Base-by-base conservation (phyloP, 2,888 invertebrate species). In the Neoascia interrupta region DNA sequence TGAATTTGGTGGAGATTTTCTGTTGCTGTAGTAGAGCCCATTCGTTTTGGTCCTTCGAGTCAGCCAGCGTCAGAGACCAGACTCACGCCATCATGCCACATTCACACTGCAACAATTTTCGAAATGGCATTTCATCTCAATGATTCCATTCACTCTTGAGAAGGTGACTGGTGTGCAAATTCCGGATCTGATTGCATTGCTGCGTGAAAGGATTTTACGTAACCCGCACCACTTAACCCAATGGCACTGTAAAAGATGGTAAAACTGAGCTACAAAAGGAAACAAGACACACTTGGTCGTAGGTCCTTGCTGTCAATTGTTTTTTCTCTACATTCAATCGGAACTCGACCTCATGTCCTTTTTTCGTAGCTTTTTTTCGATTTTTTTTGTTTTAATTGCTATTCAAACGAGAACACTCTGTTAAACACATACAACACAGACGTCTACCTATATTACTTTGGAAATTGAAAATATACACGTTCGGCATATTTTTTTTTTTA, bases 331-430 rank as follows among this genome's bases (percentile, higher is more conserved):
- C 8, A 63, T 69, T 76, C 70, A 56, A 63, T 63, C 53, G 53
- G 37, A 63, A 53, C 51, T 53, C 75, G 70, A 75, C 69, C 69
- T 75, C 54, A 75, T 69, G 75, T 63, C 63, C 64, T 64, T 70
- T 76, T 69, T 58, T 64, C 31, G 18, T 10, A 10, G 19, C 11
- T 6, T 23, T 53, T 36, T 36, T 21, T 51, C n/a, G 13, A 8
- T n/a, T 18, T 26, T 34, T 58, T 19, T 23, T 61, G 28, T 16
- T 47, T 37, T 15, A 53, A 69, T 64, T 70, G 70, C 76, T 76
- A 72, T 72, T 76, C 72, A 60, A 72, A 66, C 15, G 41, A 43
- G 31, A 41, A 47, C 54, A 54, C 79, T 66, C 73, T 54, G 28
- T n/a, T 1, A 15, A 1, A 34, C 11, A 34, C 28, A 47, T 6